Conservation (phyloP, 2,797 vertebrate genomes). For the Geotria australis region DNA sequence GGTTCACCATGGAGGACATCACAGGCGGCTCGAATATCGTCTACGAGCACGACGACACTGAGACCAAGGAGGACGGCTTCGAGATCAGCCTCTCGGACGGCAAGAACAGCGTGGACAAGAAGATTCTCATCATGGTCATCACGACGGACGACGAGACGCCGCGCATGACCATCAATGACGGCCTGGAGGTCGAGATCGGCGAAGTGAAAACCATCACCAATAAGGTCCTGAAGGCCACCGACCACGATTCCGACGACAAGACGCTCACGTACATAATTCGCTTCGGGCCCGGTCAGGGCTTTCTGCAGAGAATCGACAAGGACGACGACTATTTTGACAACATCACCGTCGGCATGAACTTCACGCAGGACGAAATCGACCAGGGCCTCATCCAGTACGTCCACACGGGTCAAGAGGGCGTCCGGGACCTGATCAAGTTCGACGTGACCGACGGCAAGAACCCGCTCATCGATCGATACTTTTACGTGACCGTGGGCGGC, state of each 20-base stretch:
- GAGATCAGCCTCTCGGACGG: slow-evolving; percentile 34
- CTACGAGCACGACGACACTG: slow-evolving; percentile 53
- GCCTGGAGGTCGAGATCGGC: slow-evolving; percentile 34
- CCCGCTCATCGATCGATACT: slow-evolving; percentile 33
- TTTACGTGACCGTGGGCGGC: slow-evolving; percentile 34
- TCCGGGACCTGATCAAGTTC: slow-evolving; percentile 42
- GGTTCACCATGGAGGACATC: slow-evolving; percentile 35
- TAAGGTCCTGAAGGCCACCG: slow-evolving; percentile 34
- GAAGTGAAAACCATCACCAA: slow-evolving; percentile 36
- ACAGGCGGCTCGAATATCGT: slow-evolving; percentile 35
- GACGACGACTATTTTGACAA: slow-evolving; percentile 20
- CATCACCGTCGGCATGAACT: slow-evolving; percentile 38
- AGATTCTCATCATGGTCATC: slow-evolving; percentile 30
- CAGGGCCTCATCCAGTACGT: slow-evolving; percentile 29
- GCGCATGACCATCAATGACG: slow-evolving; percentile 32
- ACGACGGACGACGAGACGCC: slow-evolving; percentile 43
- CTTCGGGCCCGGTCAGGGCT: slow-evolving; percentile 28
- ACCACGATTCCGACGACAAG: slow-evolving; percentile 42
- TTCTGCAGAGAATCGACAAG: slow-evolving; percentile 27
- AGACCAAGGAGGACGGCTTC: slow-evolving; percentile 44
- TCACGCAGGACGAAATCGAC: slow-evolving; percentile 46
- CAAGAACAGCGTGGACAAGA: slow-evolving; percentile 26
- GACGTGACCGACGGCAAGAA: slow-evolving; percentile 53
- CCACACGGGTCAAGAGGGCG: slow-evolving; percentile 36
- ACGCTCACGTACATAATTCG: slow-evolving; percentile 26